Evolutionary conservation across 2,888 invertebrate genomes (phyloP), one percentile per base, ranked within the genome.

Genomic region (Neoitamus cyanurus): DNA sequence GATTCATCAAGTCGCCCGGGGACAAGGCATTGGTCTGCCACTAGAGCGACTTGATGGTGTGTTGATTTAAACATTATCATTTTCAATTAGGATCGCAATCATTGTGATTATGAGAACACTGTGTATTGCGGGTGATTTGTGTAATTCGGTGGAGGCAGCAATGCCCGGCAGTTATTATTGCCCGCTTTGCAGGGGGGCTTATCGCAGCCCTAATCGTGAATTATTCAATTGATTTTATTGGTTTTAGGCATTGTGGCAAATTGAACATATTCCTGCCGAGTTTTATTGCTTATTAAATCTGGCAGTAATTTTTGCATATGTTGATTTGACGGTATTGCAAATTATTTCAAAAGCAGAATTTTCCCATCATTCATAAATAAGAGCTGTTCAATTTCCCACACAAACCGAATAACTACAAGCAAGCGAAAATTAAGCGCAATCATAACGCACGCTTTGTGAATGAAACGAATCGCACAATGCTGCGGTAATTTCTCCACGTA

Each of bases 61-160:
- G 73, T 31, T 73, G 73, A 73, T 73, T n/a, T 73, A 20, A 73
- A 73, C 20, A 34, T 73, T 73, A 73, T 73, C 73, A 73, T 73
- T 73, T 73, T 73, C 73, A 73, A 73, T 73, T 73, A 73, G 36
- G 34, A 9, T 9, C 73, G 20, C 15, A 36, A 73, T 30, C 15
- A 37, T 11, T 36, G 34, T 20, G 73, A 73, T 73, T 36, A 73
- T 20, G 15, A 36, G 36, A 36, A 73, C 15, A 58, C 7, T 34
- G 3, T 34, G 34, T 7, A 58, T 42, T 42, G 42, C 42, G 58
- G 11, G 25, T 15, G 58, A 58, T 58, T 58, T 58, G 58, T 58
- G 15, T 25, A 58, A 58, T 58, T 25, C 20, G 9, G 9, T 15
- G 25, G 15, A 15, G 37, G 9, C 13, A 1, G 42, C n/a, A n/a